phyloP scores from a whole-genome alignment of 2,888 invertebrate species.

The Lacanobia wlatinum region DNA sequence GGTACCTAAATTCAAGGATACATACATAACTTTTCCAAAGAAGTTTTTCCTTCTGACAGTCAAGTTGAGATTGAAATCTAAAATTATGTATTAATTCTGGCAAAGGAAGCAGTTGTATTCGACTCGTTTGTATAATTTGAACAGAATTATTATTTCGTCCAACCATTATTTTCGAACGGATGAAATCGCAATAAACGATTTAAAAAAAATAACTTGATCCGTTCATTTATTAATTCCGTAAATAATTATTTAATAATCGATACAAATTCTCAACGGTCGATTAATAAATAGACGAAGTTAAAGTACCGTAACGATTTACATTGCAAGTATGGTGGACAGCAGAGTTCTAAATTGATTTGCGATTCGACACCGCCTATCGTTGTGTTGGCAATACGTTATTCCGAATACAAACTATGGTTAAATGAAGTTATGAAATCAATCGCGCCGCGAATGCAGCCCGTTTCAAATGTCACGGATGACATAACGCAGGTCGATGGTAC shows the following conservation, averaged over 20 bases:
- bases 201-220: constrained; percentile 26
- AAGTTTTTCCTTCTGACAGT: too few species aligned
- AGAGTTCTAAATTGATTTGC: constrained; percentile 73
- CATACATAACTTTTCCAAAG: too few species aligned
- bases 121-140: constrained; percentile 8
- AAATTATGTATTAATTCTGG: neutral
- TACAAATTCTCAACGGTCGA: constrained; percentile 18
- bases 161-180: constrained; percentile 29
- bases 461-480: constrained; percentile 77
- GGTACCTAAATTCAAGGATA: neutral
- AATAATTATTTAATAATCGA: constrained; percentile 22
- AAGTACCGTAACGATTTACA: constrained; percentile 50
- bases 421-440: constrained; percentile 79
- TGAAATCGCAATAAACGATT: constrained; percentile 37
- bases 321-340: constrained; percentile 49
- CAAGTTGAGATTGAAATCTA: neutral
- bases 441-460: constrained; percentile 58
- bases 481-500: constrained; percentile 65
- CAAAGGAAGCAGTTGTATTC: neutral
- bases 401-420: constrained; percentile 77
- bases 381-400: constrained; percentile 63
- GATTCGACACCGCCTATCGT: constrained; percentile 66
- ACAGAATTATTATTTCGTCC: neutral
- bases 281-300: constrained; percentile 28
- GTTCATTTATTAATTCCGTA: constrained; percentile 15